Conservation (phyloP, 2,888 invertebrate species). For the Bruchidius siliquastri region DNA sequence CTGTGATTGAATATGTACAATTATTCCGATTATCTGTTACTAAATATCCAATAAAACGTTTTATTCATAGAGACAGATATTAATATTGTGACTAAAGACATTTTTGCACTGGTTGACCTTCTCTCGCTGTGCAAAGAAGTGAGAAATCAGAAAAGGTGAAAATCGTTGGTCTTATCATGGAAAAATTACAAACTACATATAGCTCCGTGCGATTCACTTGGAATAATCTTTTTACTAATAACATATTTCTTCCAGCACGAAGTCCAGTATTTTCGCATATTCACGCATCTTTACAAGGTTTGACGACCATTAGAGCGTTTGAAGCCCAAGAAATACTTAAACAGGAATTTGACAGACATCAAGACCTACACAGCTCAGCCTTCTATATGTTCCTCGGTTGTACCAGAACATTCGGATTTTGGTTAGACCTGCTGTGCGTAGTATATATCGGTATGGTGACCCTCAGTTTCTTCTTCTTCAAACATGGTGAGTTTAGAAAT, state of each 20-base stretch:
- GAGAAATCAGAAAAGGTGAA: too few relatives aligned
- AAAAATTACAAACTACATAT: too few relatives aligned
- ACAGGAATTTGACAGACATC: constrained; percentile 60
- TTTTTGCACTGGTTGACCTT: too few relatives aligned
- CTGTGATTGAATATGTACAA: too few relatives aligned
- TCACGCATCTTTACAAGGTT: constrained; percentile 69
- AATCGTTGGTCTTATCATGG: too few relatives aligned
- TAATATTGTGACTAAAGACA: too few relatives aligned
- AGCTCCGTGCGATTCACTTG: too few relatives aligned
- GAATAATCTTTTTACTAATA: neutral
- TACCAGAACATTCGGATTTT: constrained; percentile 66
- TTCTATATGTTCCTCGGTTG: constrained; percentile 64
- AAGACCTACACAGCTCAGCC: constrained; percentile 67
- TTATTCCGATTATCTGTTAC: too few relatives aligned
- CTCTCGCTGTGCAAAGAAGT: too few relatives aligned
- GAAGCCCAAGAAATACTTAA: constrained; percentile 60
- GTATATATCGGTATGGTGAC: constrained; percentile 33
- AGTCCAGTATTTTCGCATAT: constrained; percentile 77
- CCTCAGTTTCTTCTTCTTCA: constrained; percentile 33
- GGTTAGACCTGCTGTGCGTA: constrained; percentile 53
- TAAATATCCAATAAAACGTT: too few relatives aligned
- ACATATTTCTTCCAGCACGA: constrained; percentile 52
- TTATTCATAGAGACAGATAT: too few relatives aligned
- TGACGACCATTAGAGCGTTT: constrained; percentile 72
- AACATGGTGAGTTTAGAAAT: constrained; percentile 23